Base-by-base conservation (phyloP, 2,888 invertebrate genomes). In the Hartigia nigra region DNA sequence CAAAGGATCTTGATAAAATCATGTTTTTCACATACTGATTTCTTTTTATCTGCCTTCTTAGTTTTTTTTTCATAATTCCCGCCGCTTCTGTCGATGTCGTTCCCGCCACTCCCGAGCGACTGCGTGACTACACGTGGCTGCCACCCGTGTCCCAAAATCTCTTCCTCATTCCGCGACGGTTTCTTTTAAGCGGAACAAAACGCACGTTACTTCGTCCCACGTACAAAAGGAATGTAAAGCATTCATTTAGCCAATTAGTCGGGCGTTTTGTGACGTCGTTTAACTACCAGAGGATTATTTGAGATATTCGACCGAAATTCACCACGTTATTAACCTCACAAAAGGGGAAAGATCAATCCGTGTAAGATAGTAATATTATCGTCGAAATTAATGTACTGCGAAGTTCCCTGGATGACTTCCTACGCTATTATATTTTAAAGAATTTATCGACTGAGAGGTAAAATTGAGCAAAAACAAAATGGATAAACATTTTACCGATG, bases 91-190 rank as follows among this genome's bases (percentile, higher is more conserved):
- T 9, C 55, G 55, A 23, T 9, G 55, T 55, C 55, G 55, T 9
- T 55, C 23, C 55, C 14, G 55, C 55, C 55, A 23, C 55, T 2
- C 2, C 2, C 55, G 55, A 32, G n/a, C 31, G 72, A 31, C 31
- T 72, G 34, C 72, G 31, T 32, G 34, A 31, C 72, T 31, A 23
- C 31, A 2, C 12, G 34, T 34, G 31, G 14, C 72, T 34, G 34
- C 72, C 72, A 23, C 31, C 12, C 14, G 34, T 34, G 72, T 72
- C 72, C 31, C 31, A 72, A 72, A 72, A 14, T 34, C 31, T 72
- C 72, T 72, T 72, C 72, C 72, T 72, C 72, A 34, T 72, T 72
- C 72, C 72, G 72, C 72, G 72, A 34, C 32, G 72, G 72, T 72
- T 72, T 72, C 72, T 72, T 72, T 31, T 31, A 23, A 55, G 23